Evolutionary conservation across 2,888 invertebrate species (phyloP).

Genomic region (Chymomyza procnemis): DNA sequence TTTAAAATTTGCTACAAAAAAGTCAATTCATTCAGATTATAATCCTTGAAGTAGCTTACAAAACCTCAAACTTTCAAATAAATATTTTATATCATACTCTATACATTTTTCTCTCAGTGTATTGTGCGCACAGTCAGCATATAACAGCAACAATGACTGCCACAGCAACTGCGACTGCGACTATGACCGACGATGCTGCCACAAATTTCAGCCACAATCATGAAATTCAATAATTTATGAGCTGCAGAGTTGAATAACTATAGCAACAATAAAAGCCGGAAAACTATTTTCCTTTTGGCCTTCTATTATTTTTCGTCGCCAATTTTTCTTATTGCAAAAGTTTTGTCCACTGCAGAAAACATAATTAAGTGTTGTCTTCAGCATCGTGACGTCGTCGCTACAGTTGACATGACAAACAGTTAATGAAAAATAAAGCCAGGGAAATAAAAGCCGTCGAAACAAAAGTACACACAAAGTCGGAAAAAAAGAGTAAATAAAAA

Average conservation of each 20-base stretch:
- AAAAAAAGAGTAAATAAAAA: not conserved
- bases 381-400: constrained; percentile 25
- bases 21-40: too few species aligned
- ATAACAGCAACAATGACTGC: constrained; percentile 33
- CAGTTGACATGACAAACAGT: constrained; percentile 59
- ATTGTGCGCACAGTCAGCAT: too few species aligned
- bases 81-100: too few species aligned
- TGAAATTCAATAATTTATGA: constrained; percentile 68
- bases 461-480: not conserved
- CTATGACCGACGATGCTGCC: constrained; percentile 52
- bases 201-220: not conserved
- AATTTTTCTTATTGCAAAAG: constrained; percentile 50
- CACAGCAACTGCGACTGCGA: constrained; percentile 38
- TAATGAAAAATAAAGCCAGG: constrained; percentile 35
- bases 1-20: too few species aligned
- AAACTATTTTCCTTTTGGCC: constrained; percentile 54
- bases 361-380: constrained; percentile 67
- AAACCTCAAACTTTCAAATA: constrained; percentile 4
- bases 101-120: too few species aligned
- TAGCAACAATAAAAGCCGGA: constrained; percentile 14
- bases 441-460: not conserved
- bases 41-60: too few species aligned
- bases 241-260: constrained; percentile 30
- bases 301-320: constrained; percentile 46
- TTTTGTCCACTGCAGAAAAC: constrained; percentile 44